These are phyloP conservation scores for Silurus lanzhouensis DNA, from an alignment of 2,797 vertebrate species.

Conservation along the genomic window DNA sequence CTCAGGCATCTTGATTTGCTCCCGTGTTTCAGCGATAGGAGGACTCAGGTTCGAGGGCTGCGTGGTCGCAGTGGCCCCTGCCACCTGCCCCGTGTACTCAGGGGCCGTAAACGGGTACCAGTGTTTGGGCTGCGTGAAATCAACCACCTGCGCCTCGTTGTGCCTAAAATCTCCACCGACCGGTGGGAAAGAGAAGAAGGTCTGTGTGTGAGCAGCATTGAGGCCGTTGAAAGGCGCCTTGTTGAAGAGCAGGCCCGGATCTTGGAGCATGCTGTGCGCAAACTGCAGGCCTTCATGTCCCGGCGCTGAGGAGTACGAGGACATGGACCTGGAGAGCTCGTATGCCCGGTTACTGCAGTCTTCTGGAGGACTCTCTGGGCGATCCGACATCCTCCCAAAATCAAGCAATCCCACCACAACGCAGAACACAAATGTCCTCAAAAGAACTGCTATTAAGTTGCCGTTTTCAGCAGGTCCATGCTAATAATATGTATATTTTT, in stretches of 20 bases:
- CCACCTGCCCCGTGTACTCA: conserved; percentile 74
- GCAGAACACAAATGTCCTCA: neutral
- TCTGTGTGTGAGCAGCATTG: conserved; percentile 62
- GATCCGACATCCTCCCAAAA: conserved; percentile 72
- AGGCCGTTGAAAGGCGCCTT: conserved; percentile 72
- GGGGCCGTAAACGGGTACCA: conserved; percentile 78
- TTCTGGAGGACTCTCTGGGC: conserved; percentile 66
- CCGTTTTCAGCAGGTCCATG: conserved; percentile 31
- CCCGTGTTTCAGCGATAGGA: conserved; percentile 68
- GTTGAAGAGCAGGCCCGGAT: conserved; percentile 73
- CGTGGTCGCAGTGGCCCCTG: conserved; percentile 60
- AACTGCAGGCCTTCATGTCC: conserved; percentile 73
- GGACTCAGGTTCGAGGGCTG: conserved; percentile 71
- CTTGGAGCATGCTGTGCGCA: conserved; percentile 69
- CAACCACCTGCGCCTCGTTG: conserved; percentile 67
- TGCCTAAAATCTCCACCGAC: conserved; percentile 70
- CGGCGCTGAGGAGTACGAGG: conserved; percentile 61
- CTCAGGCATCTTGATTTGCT: conserved; percentile 72
- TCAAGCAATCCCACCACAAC: neutral
- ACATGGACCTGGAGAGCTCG: conserved; percentile 70
- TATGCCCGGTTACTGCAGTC: conserved; percentile 69
- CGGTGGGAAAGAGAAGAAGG: conserved; percentile 72
- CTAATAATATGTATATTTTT: neutral
- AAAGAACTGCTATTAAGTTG: conserved; percentile 25
- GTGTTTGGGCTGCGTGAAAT: conserved; percentile 71